Conservation (phyloP, 2,113 vertebrate genomes). For the Hyperoodon ampullatus region DNA sequence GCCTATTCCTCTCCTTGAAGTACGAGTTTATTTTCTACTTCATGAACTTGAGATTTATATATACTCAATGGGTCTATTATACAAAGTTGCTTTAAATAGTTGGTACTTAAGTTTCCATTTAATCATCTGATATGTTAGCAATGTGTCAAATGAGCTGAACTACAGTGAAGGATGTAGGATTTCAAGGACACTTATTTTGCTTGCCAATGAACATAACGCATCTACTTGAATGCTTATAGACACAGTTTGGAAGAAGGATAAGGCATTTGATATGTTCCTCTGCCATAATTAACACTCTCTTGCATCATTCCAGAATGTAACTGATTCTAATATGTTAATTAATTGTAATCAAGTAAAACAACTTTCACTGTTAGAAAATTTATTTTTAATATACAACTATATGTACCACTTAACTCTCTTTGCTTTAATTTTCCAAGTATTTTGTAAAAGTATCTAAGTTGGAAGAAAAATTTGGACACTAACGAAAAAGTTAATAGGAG, state of each 20-base stretch:
- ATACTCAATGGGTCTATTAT: background rate
- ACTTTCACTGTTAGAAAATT: background rate
- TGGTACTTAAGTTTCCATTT: slow-evolving; percentile 21
- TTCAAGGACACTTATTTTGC: slow-evolving; percentile 19
- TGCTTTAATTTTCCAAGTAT: background rate
- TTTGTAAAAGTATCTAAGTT: background rate
- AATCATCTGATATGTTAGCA: slow-evolving; percentile 31
- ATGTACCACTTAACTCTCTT: background rate
- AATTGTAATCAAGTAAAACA: background rate
- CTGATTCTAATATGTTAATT: background rate
- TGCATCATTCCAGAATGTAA: background rate
- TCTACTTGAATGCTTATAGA: background rate
- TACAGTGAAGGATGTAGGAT: background rate
- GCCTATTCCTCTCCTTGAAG: slow-evolving; percentile 61
- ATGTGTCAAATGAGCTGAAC: background rate
- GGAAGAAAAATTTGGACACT: background rate
- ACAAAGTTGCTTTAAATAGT: slow-evolving; percentile 33
- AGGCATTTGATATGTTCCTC: background rate
- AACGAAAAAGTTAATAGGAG: background rate
- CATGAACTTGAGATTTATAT: background rate
- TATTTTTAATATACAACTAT: background rate
- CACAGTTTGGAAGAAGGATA: background rate
- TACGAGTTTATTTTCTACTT: slow-evolving; percentile 41
- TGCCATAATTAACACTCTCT: background rate
- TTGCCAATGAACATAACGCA: background rate